Percentiles rank a stretch among this genome's conserved stretches.
These are phyloP conservation scores for Pachycephala philippinensis DNA, from an alignment of 2,113 vertebrate species.

Conservation along the genomic window DNA sequence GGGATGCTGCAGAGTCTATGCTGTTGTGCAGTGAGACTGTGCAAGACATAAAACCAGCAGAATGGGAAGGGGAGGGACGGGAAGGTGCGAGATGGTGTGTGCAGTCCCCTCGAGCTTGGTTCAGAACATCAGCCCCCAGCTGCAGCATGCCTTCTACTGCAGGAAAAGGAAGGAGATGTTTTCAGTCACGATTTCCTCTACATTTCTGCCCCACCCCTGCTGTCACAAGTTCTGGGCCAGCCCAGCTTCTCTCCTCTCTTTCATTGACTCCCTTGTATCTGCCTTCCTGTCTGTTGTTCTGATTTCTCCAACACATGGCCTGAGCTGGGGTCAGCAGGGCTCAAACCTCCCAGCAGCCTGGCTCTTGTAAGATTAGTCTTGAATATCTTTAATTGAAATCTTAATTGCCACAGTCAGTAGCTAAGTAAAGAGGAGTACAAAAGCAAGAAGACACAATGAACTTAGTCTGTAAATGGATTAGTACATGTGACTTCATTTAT, in stretches of 20 bases:
- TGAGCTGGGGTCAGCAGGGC: neutral
- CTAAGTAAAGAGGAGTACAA: neutral
- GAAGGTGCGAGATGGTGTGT: neutral
- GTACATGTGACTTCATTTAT: neutral
- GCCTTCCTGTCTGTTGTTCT: neutral
- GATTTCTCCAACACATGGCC: rapidly evolving
- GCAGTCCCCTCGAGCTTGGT: rapidly evolving
- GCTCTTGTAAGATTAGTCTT: neutral
- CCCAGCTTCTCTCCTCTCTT: neutral
- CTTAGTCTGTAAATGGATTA: neutral
- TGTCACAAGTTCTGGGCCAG: neutral
- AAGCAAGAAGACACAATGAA: neutral
- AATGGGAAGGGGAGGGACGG: rapidly evolving
- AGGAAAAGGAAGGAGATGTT: neutral
- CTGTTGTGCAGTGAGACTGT: neutral
- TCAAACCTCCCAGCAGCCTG: neutral
- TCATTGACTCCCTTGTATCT: neutral
- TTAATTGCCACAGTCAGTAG: neutral
- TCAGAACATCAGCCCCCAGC: rapidly evolving
- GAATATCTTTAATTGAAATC: neutral
- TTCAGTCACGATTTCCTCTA: neutral
- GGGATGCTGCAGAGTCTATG: no score
- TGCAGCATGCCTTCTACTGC: neutral
- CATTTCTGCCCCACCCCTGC: rapidly evolving
- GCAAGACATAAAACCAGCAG: neutral